Evolutionary conservation across 2,797 vertebrate species (phyloP), one percentile per base, ranked within the genome.

Genomic region (Microcaecilia unicolor): DNA sequence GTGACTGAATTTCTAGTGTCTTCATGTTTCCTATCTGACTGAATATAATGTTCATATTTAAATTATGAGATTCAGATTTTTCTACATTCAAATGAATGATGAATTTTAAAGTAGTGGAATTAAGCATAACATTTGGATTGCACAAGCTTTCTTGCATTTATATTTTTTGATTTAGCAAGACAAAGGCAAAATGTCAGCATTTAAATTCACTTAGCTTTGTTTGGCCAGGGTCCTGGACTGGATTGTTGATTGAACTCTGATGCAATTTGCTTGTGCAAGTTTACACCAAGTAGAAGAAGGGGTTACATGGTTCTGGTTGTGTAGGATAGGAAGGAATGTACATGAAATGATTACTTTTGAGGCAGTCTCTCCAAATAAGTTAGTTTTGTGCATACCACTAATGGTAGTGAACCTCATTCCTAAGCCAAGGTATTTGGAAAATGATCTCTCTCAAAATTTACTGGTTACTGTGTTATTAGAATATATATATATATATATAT

Each of bases 1-100:
- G 6, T 48, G 34, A 67, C 63, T 58, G 70, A 72, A 67, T 58
- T 52, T 45, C 11, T 60, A 53, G 42, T 68, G 70, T 61, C 25
- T 35, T n/a, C 50, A 56, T 62, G 18, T 61, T 70, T 68, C 48
- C 64, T 68, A 61, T 41, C 10, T 46, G 37, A 41, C 10, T 46
- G 37, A 41, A 63, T 55, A 60, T 45, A 36, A 33, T 39, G 55
- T 58, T 54, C 34, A 34, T 50, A 66, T 48, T 48, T 39, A 41
- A n/a, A 53, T 69, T 73, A 59, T 48, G 41, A 44, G 58, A 45
- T 29, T 1, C 4, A 34, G 12, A 1, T 34, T 55, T 31, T 43
- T 46, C 26, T 68, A 27, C 54, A 57, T 54, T 40, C 22, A 17
- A 40, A 44, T 33, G 54, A 39, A 51, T 48, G 38, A 46, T n/a